Evolutionary conservation across 2,113 vertebrate genomes (phyloP), one percentile per base, ranked within the genome.

Genomic region (Spermophilus dauricus): DNA sequence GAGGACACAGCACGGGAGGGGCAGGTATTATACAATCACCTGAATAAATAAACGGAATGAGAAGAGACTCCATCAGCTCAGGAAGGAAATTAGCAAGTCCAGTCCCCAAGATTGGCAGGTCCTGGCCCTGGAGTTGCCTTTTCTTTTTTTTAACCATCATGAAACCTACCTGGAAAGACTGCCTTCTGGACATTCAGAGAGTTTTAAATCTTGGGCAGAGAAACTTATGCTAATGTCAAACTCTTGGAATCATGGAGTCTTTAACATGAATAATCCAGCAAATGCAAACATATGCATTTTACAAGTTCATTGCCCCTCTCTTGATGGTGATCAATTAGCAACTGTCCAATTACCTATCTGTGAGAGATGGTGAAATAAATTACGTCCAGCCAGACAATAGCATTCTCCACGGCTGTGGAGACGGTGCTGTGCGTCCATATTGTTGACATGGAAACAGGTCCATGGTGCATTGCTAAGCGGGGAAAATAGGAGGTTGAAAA

Each of bases 371-470:
- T 34, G 94, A 94, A 86, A 67, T 92, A 96, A 87, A 91, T 90
- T 72, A 51, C 1, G 17, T 53, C 92, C 91, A 67, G 63, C 77
- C 48, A 89, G 94, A 86, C 84, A 69, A 18, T 72, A 42, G 82
- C 0, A 0, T 67, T 70, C 73, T 89, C 83, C 1, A 48, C 1
- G 2, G 45, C 90, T 42, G 42, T 39, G 20, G 61, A 83, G 83
- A 90, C 72, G 34, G 0, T 58, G 45, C 45, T 8, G 32, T 77
- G 61, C 72, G 42, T 86, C 81, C 90, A 7, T 75, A 51, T 92
- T 95, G 96, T 96, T 91, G 91, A 95, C 95, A 81, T 94, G 94
- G 94, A 97, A 97, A 95, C 86, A 24, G 51, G 89, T 76, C 91
- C 26, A 2, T 0, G 4, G 69, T n/a, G 3, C 76, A 26, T 69